Conservation (phyloP, 1,140 invertebrate genomes). For the Danaus melanippus region DNA sequence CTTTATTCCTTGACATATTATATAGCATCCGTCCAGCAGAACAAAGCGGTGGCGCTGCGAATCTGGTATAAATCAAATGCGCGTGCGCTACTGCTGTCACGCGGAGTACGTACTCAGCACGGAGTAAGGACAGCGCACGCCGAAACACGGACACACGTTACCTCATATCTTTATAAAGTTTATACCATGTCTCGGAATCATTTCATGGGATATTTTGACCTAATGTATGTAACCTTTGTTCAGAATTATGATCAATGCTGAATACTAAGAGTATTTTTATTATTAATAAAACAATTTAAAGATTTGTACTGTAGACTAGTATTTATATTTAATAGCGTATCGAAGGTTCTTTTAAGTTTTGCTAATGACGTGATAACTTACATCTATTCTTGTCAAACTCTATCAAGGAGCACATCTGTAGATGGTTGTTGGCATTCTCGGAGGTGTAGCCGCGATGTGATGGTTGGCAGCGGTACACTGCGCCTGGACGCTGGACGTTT, state of each 20-base stretch:
- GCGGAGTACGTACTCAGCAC: slow-evolving; percentile 12
- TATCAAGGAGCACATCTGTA: slow-evolving; percentile 36
- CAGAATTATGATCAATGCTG: too few relatives aligned
- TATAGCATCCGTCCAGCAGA: slow-evolving; percentile 22
- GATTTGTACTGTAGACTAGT: too few relatives aligned
- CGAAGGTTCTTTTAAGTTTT: too few relatives aligned
- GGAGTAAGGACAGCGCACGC: too few relatives aligned
- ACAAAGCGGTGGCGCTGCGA: slow-evolving; percentile 24
- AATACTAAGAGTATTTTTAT: too few relatives aligned
- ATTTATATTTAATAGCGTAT: too few relatives aligned
- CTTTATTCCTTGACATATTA: slow-evolving; percentile 30
- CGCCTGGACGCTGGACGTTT: slow-evolving; percentile 37
- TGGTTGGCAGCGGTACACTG: slow-evolving; percentile 47
- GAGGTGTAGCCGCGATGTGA: slow-evolving; percentile 25
- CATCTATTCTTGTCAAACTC: slow-evolving; percentile 46
- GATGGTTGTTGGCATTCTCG: slow-evolving; percentile 22
- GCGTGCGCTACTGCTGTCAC: slow-evolving; percentile 27
- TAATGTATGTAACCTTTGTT: too few relatives aligned
- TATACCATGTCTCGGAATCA: not conserved
- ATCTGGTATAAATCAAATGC: slow-evolving; percentile 31
- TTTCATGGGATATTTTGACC: too few relatives aligned
- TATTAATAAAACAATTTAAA: too few relatives aligned
- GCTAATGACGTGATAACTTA: slow-evolving; percentile 19
- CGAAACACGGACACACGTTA: slow-evolving; percentile 6
- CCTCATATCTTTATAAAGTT: slow-evolving; percentile 20